A percentile compares a stretch with the other conserved stretches of the same genome.
Evolutionary conservation across 1,140 invertebrate genomes (phyloP).

Genomic region (Atta texana): DNA sequence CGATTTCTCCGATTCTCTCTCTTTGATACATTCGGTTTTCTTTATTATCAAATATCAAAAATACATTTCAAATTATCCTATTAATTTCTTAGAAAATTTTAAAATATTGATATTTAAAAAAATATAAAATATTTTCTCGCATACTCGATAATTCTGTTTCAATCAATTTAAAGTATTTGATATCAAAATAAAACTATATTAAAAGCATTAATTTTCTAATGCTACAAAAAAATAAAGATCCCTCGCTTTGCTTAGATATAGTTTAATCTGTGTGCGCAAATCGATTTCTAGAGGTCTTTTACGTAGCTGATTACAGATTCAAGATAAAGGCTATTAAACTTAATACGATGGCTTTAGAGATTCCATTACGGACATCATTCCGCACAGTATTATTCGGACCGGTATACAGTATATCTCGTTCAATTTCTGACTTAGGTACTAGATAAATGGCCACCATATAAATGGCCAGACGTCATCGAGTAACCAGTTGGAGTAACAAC

Average conservation of each 20-base stretch:
- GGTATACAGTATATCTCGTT: slow-evolving; percentile 28
- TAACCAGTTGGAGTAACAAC: slow-evolving; percentile 29
- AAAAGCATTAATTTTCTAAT: not conserved
- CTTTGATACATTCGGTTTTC: not conserved
- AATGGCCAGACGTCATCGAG: slow-evolving; percentile 35
- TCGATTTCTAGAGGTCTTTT: slow-evolving; percentile 5
- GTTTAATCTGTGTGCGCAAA: not conserved
- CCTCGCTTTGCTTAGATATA: not conserved
- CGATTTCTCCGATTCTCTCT: not conserved
- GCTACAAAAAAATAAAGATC: not conserved
- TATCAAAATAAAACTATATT: not conserved
- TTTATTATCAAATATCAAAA: not conserved
- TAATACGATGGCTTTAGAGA: slow-evolving; percentile 20
- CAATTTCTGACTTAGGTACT: slow-evolving; percentile 45
- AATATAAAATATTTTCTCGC: not conserved
- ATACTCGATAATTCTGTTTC: not conserved
- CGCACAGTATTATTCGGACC: slow-evolving; percentile 24
- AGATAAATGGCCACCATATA: slow-evolving; percentile 46
- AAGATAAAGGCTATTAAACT: slow-evolving; percentile 11
- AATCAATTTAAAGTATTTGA: not conserved
- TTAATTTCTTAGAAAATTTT: not conserved
- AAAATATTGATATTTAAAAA: not conserved
- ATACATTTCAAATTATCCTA: not conserved
- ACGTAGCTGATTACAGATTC: not conserved
- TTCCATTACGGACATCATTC: slow-evolving; percentile 26